Base-by-base conservation (phyloP, 2,113 vertebrate genomes). In the Onychostruthus taczanowskii region DNA sequence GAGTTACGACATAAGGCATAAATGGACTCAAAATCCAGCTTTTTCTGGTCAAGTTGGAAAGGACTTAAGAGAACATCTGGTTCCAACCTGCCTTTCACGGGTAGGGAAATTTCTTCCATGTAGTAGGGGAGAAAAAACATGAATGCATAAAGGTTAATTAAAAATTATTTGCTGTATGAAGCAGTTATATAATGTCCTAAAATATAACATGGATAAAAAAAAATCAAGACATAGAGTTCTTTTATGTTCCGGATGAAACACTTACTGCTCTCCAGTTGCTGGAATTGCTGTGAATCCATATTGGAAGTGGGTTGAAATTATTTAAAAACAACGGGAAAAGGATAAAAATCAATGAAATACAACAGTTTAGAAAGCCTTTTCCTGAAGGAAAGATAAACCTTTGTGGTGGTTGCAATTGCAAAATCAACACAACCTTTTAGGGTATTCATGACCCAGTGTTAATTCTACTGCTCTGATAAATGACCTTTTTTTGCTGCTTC, bases 401-500 rank as follows among this genome's bases (percentile, higher is more conserved):
- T 26, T 17, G 16, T 61, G n/a, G 23, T 11, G 2, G n/a, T 37
- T 37, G 37, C 16, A 61, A 11, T 37, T 27, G 23, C 58, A 37
- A 61, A 61, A 61, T 17, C 10, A 37, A 37, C 58, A 61, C n/a
- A 61, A 23, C n/a, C 10, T 87, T 78, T 78, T 39, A 72, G n/a
- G 55, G 16, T 66, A n/a, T 61, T 83, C 23, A 33, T 33, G 46
- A 46, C 78, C 52, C 68, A 47, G 33, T 53, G 64, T 26, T 68
- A 30, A 31, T 81, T 62, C 30, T 64, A 27, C 62, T 91, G 43
- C 55, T 93, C 93, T 95, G 75, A 83, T 74, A 97, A 92, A 93
- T 95, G 78, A 66, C 61, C 27, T 79, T 90, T 92, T 92, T 97
- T 89, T 93, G 74, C 79, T 90, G 63, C 85, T 86, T 88, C 18